Evolutionary conservation across 2,797 vertebrate genomes (phyloP).

Genomic region (Thunnus albacares): DNA sequence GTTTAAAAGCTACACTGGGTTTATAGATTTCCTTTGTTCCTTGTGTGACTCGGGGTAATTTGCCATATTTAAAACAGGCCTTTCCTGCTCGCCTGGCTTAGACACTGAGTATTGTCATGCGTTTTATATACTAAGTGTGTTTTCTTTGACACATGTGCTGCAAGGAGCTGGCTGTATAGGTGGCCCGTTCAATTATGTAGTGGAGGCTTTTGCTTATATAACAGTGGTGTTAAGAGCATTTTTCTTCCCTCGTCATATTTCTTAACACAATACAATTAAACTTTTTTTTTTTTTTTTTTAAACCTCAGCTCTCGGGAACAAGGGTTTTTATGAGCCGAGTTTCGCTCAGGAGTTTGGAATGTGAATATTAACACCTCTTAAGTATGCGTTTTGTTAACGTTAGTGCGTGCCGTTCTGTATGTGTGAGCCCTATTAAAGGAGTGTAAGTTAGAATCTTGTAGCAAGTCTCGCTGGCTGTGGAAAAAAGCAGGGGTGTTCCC

Average conservation of each 20-base stretch:
- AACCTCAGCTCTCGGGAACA: constrained; percentile 35
- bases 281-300: constrained; percentile 35
- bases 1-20: constrained; percentile 38
- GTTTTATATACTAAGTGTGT: constrained; percentile 58
- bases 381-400: constrained; percentile 65
- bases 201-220: constrained; percentile 64
- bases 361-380: constrained; percentile 77
- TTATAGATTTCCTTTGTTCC: constrained; percentile 43
- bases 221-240: constrained; percentile 52
- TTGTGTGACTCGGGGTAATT: constrained; percentile 63
- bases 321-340: constrained; percentile 51
- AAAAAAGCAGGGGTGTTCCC: constrained; percentile 75
- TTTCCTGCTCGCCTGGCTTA: constrained; percentile 57
- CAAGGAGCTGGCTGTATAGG: constrained; percentile 55
- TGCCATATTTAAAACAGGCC: constrained; percentile 62
- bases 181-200: constrained; percentile 64
- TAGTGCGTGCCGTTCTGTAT: constrained; percentile 29
- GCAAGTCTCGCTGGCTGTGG: constrained; percentile 37
- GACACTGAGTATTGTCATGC: constrained; percentile 58
- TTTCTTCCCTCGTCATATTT: constrained; percentile 57
- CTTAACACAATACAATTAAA: constrained; percentile 65
- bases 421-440: constrained; percentile 45
- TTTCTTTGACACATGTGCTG: constrained; percentile 69
- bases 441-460: constrained; percentile 1
- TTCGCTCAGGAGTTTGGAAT: constrained; percentile 76